Evolutionary conservation across 1,140 invertebrate genomes (phyloP), one percentile per base, ranked within the genome.

Genomic region (Scaptomyza graminum): DNA sequence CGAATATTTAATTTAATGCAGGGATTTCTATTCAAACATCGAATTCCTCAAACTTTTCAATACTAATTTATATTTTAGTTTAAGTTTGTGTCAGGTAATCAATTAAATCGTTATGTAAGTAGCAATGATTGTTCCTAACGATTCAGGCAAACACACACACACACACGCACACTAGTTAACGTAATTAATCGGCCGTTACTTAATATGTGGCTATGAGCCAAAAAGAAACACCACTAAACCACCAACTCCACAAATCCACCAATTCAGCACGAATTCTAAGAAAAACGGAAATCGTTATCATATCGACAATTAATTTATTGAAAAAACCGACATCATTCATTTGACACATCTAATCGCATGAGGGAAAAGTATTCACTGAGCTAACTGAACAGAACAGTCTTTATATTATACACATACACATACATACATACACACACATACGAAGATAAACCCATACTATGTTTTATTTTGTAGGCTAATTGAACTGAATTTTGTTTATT

Each of bases 101-200:
- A 31, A 56, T 28, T 47, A 63, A 43, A 43, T 59, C 44, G 51
- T 74, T 56, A 46, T 66, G 9, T 87, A 79, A 79, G 54, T 78
- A 84, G 80, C 71, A 77, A 76, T 81, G 81, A 87, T 87, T 82
- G 82, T 87, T 87, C 82, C 82, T 87, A 87, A 87, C 78, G 67
- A 79, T 82, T 87, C 82, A 87, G 82, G 82, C 82, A 68, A 75
- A 49, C 37, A 12, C 9, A 59, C 28, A 34, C 31, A 34, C 31
- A 34, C 31, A 34, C 31, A 34, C 31, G 9, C 31, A 34, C 31
- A 34, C 69, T 85, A 85, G 78, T 85, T 85, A 76, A 81, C 71
- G 57, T 68, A 78, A 72, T 79, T 61, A 83, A 77, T 85, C 79
- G 78, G 78, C 78, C 72, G 77, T 87, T 90, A 90, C 85, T 90